Base-by-base conservation (phyloP, 2,888 invertebrate species). In the Oscheius sp. region DNA sequence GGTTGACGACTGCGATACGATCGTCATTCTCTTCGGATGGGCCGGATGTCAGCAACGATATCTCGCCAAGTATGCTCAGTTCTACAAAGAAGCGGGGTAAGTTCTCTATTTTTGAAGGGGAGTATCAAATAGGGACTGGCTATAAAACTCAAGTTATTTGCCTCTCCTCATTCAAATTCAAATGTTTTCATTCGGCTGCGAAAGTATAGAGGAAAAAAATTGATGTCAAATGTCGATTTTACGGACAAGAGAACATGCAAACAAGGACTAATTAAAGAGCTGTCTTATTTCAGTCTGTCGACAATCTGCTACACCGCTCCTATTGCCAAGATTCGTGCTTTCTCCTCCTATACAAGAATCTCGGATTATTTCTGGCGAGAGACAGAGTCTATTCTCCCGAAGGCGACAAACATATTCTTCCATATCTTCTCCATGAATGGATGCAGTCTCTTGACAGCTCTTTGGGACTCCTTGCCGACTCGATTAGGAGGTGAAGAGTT, bases 31-130 rank as follows among this genome's bases (percentile, higher is more conserved):
- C 72, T 89, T 92, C 71, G 92, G 92, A 36, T 92, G 92, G 92
- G 91, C 92, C 57, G 92, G 92, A 41, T 92, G 92, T 86, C 90
- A 91, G 86, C 92, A 92, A 86, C 90, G 91, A 83, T 91, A 92
- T 86, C 87, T 92, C 63, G 90, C 91, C 78, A 92, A 92, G 86
- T 92, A 92, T 87, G 91, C 92, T 50, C 90, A 91, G 79, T 91
- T 92, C 70, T 92, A 92, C 85, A 91, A 92, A 83, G 90, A 91
- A 69, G 89, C 90, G 82, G 91, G 92, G 92, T 92, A 86, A 87
- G 89, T 67, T 22, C 59, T 49, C 26, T 9, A 22, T 32, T 20
- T 32, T 20, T 54, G 32, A 22, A 12, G 20, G n/a, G n/a, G n/a
- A n/a, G n/a, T n/a, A n/a, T n/a, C n/a, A n/a, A n/a, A n/a, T n/a